Evolutionary conservation across 2,888 invertebrate genomes (phyloP), one percentile per base, ranked within the genome.

Genomic region (Drosophila trichaetosa): DNA sequence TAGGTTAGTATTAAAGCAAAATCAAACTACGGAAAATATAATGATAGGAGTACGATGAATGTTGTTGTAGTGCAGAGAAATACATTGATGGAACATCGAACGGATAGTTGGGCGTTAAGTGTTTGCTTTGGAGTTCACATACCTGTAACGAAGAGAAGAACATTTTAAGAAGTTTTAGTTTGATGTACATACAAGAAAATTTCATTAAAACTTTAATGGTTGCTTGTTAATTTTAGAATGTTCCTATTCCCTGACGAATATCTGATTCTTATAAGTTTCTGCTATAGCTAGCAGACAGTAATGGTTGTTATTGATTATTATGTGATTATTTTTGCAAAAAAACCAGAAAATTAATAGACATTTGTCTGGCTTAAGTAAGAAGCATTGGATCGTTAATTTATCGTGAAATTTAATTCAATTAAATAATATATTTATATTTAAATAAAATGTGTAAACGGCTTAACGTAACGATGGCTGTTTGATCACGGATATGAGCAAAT

Each of bases 41-140:
- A 61, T 61, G 62, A 59, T 58, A 64, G 48, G 66, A 52, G 36
- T 67, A 60, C 63, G 62, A 70, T 63, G 52, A 66, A 53, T 59
- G 72, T 56, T 21, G 21, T 42, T 57, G 29, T 21, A 48, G 82
- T 83, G 83, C 80, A 72, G 31, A 62, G 62, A 72, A 72, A 69
- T 70, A 84, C 82, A 82, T 73, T 75, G 80, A 87, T 82, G 82
- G 46, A 77, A 79, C 86, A 80, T 76, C 79, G 69, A 82, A 40
- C 58, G 69, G 67, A 56, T 70, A 64, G 60, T 62, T 66, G 57
- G 51, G 33, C 33, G 34, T 21, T 49, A 18, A 49, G 31, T 56
- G 29, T 29, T 33, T n/a, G 61, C 24, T 16, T 8, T 11, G 1
- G 13, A 24, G 4, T 59, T 16, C 10, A 79, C 79, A 79, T 78